Conservation (phyloP, 2,888 invertebrate genomes). For the Stenoptilia bipunctidactyla region DNA sequence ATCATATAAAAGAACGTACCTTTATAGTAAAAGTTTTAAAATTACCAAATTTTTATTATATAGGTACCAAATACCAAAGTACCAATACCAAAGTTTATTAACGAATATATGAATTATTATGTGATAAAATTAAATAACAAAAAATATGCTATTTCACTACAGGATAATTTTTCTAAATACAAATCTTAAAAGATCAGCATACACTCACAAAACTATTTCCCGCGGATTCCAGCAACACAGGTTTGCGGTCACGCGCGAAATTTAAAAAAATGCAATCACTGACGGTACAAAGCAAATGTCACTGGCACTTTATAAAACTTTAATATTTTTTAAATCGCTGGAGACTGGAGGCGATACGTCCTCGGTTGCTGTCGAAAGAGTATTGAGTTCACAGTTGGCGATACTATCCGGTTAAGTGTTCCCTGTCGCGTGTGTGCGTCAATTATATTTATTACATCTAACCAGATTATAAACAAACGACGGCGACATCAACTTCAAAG, state of each 20-base stretch:
- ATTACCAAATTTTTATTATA: too few relatives aligned
- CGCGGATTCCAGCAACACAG: background rate
- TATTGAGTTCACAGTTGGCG: constrained; percentile 56
- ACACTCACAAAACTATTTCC: constrained; percentile 37
- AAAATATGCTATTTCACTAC: too few relatives aligned
- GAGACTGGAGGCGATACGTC: constrained; percentile 48
- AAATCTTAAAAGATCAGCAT: constrained; percentile 9
- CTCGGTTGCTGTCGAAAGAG: constrained; percentile 56
- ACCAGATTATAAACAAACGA: constrained; percentile 53
- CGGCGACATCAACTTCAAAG: constrained; percentile 59
- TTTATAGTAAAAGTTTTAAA: too few relatives aligned
- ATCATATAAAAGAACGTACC: too few relatives aligned
- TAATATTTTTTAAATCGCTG: constrained; percentile 26
- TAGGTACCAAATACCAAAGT: too few relatives aligned
- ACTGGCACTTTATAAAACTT: constrained; percentile 18
- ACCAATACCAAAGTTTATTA: too few relatives aligned
- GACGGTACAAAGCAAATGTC: constrained; percentile 20
- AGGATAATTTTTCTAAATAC: too few relatives aligned
- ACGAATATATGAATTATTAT: too few relatives aligned
- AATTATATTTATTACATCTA: constrained; percentile 67
- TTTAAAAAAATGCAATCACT: constrained; percentile 35
- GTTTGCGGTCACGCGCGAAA: constrained; percentile 29
- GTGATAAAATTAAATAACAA: too few relatives aligned
- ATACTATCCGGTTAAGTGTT: constrained; percentile 40
- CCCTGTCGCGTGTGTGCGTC: constrained; percentile 53